Evolutionary conservation across 2,113 vertebrate species (phyloP), one percentile per base, ranked within the genome.

Genomic region (Zapornia atra): DNA sequence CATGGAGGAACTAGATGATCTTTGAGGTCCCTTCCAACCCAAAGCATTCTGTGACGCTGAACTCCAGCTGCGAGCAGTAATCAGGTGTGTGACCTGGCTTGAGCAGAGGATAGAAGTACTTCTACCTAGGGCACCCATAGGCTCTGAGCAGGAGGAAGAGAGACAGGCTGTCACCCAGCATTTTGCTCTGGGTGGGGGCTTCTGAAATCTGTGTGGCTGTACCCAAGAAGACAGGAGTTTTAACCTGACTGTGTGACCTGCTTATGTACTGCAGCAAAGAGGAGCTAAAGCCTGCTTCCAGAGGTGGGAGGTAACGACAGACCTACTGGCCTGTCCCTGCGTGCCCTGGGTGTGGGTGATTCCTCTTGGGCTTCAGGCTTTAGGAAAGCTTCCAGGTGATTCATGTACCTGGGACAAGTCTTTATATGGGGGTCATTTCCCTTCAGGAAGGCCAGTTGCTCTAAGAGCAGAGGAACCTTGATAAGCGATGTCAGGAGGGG

Each of bases 131-230:
- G 3, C 13, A 12, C 3, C 6, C 3, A 2, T 1, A 26, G 9
- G 12, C 9, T 19, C 3, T 24, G 5, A 12, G 21, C 5, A n/a
- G 57, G 5, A 7, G 19, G 24, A 16, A 8, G 15, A 24, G 15
- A 6, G 11, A 3, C 0, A 1, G 6, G 29, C 14, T 46, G 2
- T 8, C 16, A 1, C 3, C 0, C 0, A 2, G 38, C 31, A 17
- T 1, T 77, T 15, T 48, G 20, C 1, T 17, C 12, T 53, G 38
- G 15, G 17, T 19, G 0, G 4, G 7, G 4, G 13, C 17, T 31
- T 12, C 3, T 36, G 11, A 9, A 8, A 20, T 1, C 2, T 31
- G 4, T 8, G 26, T 10, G 65, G 25, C 0, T 3, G 28, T 6
- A 3, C 8, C 6, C 6, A 25, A n/a, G 36, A 60, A 42, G 1